Evolutionary conservation across 2,797 vertebrate species (phyloP), one percentile per base, ranked within the genome.

Genomic region (Masticophis lateralis): DNA sequence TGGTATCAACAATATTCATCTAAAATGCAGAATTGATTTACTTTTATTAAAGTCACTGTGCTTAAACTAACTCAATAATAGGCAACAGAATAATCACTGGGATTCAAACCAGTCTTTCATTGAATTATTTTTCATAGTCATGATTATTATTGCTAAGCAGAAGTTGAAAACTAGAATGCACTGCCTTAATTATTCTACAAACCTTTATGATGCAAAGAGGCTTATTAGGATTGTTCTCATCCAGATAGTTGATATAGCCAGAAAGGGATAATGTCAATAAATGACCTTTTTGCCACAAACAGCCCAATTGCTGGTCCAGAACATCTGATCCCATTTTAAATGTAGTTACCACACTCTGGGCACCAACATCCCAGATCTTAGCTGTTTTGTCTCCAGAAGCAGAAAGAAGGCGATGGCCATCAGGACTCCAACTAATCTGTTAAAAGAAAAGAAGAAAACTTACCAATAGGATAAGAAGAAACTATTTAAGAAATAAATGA

Each of bases 161-260:
- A 32, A 53, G 16, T 4, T 22, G 12, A 14, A 37, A 53, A 90
- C 27, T 0, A 47, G 51, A 37, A 86, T 25, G 1, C 4, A 8
- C 55, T 57, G 4, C 12, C 43, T 18, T 86, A 59, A 63, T 63
- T 28, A 86, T 16, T 18, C 74, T 92, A 95, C 96, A 89, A 92
- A 99, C 99, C 99, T 99, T 99, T 97, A 99, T 94, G 60, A 98
- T 95, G 91, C 98, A 98, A 56, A 99, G 97, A 53, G 99, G 99
- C 4, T 98, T 98, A 97, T 98, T 95, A 25, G 99, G 99, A 96
- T 98, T 99, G 98, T 98, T 99, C 97, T 97, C 99, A 98, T 99
- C 99, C 98, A 99, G 97, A 96, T 99, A 99, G 97, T 99, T 99
- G 98, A 99, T 99, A 97, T 98, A 99, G 87, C 99, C 99, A 0